A percentile compares a stretch with the other conserved stretches of the same genome.
phyloP scores from a whole-genome alignment of 2,888 invertebrate species.

The Mechanitis mazaeus region DNA sequence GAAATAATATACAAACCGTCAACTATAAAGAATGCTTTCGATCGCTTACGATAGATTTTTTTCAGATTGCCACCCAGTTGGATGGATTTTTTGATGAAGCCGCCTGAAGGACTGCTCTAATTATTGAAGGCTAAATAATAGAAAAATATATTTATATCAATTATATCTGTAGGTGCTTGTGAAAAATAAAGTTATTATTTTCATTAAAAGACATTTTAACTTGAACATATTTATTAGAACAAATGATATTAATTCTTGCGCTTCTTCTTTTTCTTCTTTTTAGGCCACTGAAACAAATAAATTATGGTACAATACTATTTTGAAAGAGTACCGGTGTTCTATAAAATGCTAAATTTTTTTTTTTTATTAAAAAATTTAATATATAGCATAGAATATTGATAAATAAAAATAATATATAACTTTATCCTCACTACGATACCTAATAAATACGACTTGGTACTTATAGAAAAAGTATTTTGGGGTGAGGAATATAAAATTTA shows the following conservation, averaged over 20 bases:
- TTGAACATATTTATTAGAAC: slow-evolving; percentile 8
- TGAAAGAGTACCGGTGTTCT: neutral
- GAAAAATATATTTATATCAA: slow-evolving; percentile 16
- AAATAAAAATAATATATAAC: too few species aligned
- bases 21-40: too few species aligned
- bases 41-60: neutral
- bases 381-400: too few species aligned
- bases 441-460: too few species aligned
- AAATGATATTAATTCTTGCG: slow-evolving; percentile 32
- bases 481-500: too few species aligned
- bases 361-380: too few species aligned
- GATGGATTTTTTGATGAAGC: slow-evolving; percentile 96
- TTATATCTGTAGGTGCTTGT: slow-evolving; percentile 23
- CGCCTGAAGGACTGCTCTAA: slow-evolving; percentile 63
- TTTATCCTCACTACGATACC: too few species aligned
- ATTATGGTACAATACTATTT: neutral
- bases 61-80: slow-evolving; percentile 84
- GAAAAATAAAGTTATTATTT: neutral
- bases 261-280: slow-evolving; percentile 40
- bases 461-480: too few species aligned
- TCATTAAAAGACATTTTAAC: slow-evolving; percentile 18
- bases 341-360: too few species aligned
- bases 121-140: neutral
- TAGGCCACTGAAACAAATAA: slow-evolving; percentile 65
- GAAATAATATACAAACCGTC: too few species aligned